Conservation (phyloP, 2,113 vertebrate species). For the Aldabrachelys gigantea region DNA sequence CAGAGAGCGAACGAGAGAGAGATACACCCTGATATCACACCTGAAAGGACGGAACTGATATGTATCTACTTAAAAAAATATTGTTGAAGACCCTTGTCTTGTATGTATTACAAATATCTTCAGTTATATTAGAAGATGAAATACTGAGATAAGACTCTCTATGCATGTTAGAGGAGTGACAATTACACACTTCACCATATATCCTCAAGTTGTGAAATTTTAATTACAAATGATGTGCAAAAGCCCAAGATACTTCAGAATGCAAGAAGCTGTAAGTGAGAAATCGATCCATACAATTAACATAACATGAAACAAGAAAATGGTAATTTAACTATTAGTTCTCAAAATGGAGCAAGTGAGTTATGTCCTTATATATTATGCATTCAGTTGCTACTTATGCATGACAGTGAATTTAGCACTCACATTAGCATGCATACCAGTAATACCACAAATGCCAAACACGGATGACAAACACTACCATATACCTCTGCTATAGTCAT, state of each 20-base stretch:
- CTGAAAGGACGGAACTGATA: neutral
- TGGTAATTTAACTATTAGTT: neutral
- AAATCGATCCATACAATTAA: neutral
- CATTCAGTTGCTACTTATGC: conserved; percentile 57
- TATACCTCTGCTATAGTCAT: conserved; percentile 99
- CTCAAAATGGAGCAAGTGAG: neutral
- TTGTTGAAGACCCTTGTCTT: neutral
- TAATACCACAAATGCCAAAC: neutral
- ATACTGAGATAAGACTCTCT: neutral
- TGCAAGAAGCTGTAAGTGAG: neutral
- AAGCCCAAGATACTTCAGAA: neutral
- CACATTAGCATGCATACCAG: conserved; percentile 17
- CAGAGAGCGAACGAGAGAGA: neutral
- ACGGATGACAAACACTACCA: conserved; percentile 16
- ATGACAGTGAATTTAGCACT: neutral
- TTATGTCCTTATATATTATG: neutral
- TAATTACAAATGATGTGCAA: neutral
- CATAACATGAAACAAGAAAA: neutral
- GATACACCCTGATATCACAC: neutral
- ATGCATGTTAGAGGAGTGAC: neutral
- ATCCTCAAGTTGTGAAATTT: neutral
- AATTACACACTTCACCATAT: neutral
- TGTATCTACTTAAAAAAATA: neutral
- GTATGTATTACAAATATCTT: neutral
- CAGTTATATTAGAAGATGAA: neutral